Evolutionary conservation across 2,797 vertebrate genomes (phyloP), one percentile per base, ranked within the genome.

Genomic region (Chrosomus eos): DNA sequence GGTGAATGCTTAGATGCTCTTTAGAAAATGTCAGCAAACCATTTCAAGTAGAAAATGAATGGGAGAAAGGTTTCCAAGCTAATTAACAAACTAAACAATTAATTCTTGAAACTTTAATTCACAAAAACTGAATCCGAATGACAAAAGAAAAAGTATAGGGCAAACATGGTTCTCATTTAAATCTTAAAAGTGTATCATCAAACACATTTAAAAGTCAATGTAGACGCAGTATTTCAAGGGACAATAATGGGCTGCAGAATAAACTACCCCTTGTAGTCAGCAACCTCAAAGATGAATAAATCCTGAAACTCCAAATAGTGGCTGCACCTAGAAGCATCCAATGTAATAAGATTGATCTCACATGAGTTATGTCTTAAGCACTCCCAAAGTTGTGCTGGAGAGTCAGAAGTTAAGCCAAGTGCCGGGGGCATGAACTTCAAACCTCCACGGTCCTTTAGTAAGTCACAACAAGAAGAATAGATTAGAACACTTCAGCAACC

Each of bases 331-430:
- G 83, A 83, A 80, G 68, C 70, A 74, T 79, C 51, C 45, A 55
- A 77, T 82, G 75, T 86, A 88, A 89, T 87, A 76, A 87, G 80
- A 89, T 89, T 89, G 86, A 86, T 87, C 72, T 86, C 62, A 74
- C 80, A 80, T 81, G 88, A 88, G 58, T 80, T 58, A 75, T 80
- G 55, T 85, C 75, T 87, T 64, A 75, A 76, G 85, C 75, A 83
- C 87, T 89, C 87, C 75, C 18, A 77, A 75, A 80, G 70, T 75
- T 82, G 83, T 74, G 82, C 79, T 81, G 70, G 72, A 85, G 86
- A 86, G 82, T 87, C 86, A 88, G 82, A 88, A 75, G 64, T 78
- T 75, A 40, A 66, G 51, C 66, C 64, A 70, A 60, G 58, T 18
- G 71, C 62, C 84, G 66, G 18, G 73, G 66, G 45, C 77, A 55